These are phyloP conservation scores for Eledona agricola DNA, from an alignment of 2,888 invertebrate genomes.

Conservation along the genomic window DNA sequence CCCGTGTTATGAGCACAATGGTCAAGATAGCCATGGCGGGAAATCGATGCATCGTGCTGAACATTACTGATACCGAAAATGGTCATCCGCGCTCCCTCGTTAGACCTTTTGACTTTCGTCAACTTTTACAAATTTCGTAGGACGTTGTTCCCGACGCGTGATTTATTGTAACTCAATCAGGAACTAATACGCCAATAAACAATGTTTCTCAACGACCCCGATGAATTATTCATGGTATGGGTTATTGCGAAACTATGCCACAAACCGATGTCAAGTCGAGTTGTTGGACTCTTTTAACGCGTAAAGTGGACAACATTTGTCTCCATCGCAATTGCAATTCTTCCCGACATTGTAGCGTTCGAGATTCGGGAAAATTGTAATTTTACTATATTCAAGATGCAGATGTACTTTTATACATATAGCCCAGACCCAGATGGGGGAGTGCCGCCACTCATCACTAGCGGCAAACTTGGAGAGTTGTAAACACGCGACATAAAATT, in stretches of 20 bases:
- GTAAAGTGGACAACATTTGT: conserved; percentile 27
- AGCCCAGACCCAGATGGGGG: conserved; percentile 1
- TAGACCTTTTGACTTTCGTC: no score
- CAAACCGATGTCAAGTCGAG: conserved; percentile 29
- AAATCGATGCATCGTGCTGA: conserved; percentile 43
- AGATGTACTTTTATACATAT: no score
- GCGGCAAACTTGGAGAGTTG: conserved; percentile 19
- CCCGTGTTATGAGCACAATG: conserved; percentile 44
- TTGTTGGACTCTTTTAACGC: conserved; percentile 26
- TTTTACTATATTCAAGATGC: conserved; percentile 21
- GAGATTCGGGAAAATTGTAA: not conserved
- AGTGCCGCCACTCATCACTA: no score
- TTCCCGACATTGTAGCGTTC: no score
- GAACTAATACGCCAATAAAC: conserved; percentile 29
- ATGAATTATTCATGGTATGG: conserved; percentile 22
- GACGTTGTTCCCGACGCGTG: conserved; percentile 1
- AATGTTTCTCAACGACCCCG: conserved; percentile 14
- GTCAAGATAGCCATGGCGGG: conserved; percentile 41
- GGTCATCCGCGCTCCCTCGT: conserved; percentile 27
- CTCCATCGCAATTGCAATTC: no score
- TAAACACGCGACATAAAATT: conserved; percentile 26
- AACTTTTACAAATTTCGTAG: no score
- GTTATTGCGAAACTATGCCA: conserved; percentile 23
- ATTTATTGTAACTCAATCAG: conserved; percentile 18
- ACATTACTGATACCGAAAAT: conserved; percentile 42